phyloP scores from a whole-genome alignment of 1,140 invertebrate genomes.

The Drosophila busckii region DNA sequence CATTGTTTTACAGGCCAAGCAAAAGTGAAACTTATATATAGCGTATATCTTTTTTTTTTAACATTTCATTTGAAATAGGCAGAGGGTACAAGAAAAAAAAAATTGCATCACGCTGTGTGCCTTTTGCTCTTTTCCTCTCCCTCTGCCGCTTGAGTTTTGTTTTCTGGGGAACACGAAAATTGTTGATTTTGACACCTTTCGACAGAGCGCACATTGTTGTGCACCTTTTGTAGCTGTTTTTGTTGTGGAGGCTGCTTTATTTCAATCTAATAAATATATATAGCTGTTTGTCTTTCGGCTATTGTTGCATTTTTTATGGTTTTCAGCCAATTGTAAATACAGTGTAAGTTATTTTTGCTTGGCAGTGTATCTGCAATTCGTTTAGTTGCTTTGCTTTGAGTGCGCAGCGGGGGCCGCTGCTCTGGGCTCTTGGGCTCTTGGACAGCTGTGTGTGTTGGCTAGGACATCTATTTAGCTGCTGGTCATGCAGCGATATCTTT shows the following conservation, averaged over 20 bases:
- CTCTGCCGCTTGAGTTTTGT: conserved; percentile 20
- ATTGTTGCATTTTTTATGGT: conserved; percentile 68
- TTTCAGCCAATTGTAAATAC: conserved; percentile 23
- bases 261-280: conserved; percentile 66
- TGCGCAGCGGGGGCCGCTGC: conserved; percentile 32
- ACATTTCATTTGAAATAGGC: conserved; percentile 47
- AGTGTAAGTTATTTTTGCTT: background rate
- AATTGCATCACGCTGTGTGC: conserved; percentile 70
- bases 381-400: background rate
- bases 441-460: conserved; percentile 34
- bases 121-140: background rate
- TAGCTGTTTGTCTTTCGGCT: conserved; percentile 20
- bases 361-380: background rate
- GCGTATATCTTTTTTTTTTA: conserved; percentile 18
- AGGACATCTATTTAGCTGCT: conserved; percentile 42
- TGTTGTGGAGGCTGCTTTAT: conserved; percentile 55
- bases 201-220: conserved; percentile 31
- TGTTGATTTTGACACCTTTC: conserved; percentile 75
- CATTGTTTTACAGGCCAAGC: conserved; percentile 59
- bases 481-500: conserved; percentile 57
- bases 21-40: conserved; percentile 63
- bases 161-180: conserved; percentile 67
- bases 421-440: too few relatives aligned
- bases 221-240: too few relatives aligned
- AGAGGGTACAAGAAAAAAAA: conserved; percentile 1